A percentile compares a stretch with the other conserved stretches of the same genome.
These are phyloP conservation scores for Malacosoma neustria DNA, from an alignment of 2,888 invertebrate genomes.

Conservation along the genomic window DNA sequence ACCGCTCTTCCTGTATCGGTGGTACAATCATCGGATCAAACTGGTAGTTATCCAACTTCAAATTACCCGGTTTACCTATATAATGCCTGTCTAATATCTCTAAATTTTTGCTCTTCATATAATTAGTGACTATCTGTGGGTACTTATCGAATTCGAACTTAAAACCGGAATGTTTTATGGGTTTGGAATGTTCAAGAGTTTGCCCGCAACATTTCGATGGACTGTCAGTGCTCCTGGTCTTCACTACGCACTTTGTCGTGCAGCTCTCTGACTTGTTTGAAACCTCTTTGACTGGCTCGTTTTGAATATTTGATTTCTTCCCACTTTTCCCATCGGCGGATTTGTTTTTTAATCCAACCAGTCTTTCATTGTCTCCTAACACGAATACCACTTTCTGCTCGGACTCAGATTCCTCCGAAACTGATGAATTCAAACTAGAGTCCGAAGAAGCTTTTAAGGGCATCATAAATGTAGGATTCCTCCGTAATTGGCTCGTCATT, in stretches of 20 bases:
- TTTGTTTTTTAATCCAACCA: constrained; percentile 78
- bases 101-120: constrained; percentile 84
- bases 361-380: constrained; percentile 80
- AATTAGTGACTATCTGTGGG: constrained; percentile 83
- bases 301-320: constrained; percentile 44
- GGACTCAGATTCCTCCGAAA: constrained; percentile 36
- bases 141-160: constrained; percentile 84
- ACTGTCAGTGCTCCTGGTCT: constrained; percentile 33
- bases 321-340: constrained; percentile 53
- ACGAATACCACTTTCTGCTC: constrained; percentile 78
- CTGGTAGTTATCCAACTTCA: constrained; percentile 69
- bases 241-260: constrained; percentile 30
- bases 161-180: constrained; percentile 80
- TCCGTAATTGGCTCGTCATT: constrained; percentile 30
- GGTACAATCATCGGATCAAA: constrained; percentile 64
- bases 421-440: constrained; percentile 47
- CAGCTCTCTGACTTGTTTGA: constrained; percentile 24
- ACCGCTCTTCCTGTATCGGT: constrained; percentile 61
- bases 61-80: constrained; percentile 71
- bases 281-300: constrained; percentile 28
- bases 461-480: constrained; percentile 44
- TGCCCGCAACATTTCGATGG: constrained; percentile 63
- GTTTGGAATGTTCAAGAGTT: constrained; percentile 73
- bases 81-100: constrained; percentile 76
- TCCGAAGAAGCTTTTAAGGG: constrained; percentile 41